Base-by-base conservation (phyloP, 92 coral and sea anemone genomes). In the Isaurus tuberculatus region DNA sequence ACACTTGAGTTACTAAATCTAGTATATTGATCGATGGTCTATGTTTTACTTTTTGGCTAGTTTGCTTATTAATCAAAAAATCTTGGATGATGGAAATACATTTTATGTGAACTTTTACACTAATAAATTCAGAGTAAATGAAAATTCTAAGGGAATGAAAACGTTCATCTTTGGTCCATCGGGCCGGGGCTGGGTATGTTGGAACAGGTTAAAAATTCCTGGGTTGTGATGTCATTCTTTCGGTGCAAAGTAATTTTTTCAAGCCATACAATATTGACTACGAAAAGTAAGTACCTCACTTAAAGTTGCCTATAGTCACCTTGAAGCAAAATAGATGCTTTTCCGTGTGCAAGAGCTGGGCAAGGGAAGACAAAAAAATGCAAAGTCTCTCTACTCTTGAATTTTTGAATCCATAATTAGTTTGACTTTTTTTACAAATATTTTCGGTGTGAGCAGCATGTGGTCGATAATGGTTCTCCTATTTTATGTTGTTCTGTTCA, bases 1-100 rank as follows among this genome's bases (percentile, higher is more conserved):
- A 77, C 82, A 77, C 51, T 77, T 60, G 82, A 77, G 26, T 55
- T 77, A 70, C 15, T 58, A 77, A 77, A 25, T 34, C 34, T 37
- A 58, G 7, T 30, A 55, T 36, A 53, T 42, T 15, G 53, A 58
- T 15, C 30, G 58, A 23, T 77, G 70, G 25, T 53, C 82, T 33
- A 25, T 57, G 64, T n/a, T n/a, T n/a, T n/a, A n/a, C n/a, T n/a
- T 36, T 29, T 60, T 33, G 8, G 32, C 29, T 53, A 1, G 42
- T 58, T 34, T 60, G 17, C 4, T 77, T 19, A 20, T 16, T 34
- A 23, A 44, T 25, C 3, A 26, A 22, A 43, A 23, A 14, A 16
- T 28, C 0, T 0, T 17, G 11, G 44, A n/a, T 5, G 44, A 34
- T 25, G 22, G 10, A 27, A 72, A 0, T 9, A 4, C n/a, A 13